Percentiles rank a stretch among this genome's conserved stretches.
phyloP scores from a whole-genome alignment of 2,888 invertebrate genomes.

The Xestobium rufovillosum region DNA sequence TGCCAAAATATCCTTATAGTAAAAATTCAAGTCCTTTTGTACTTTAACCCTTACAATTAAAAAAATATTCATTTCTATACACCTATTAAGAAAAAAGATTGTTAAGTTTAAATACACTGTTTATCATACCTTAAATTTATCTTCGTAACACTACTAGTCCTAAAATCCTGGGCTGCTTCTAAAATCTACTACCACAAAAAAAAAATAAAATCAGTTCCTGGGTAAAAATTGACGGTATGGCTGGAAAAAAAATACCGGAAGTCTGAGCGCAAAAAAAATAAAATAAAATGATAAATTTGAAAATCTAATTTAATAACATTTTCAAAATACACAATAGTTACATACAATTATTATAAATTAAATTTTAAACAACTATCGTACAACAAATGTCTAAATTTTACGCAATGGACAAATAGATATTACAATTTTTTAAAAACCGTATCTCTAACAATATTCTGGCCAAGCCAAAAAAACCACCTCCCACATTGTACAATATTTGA shows the following conservation, averaged over 20 bases:
- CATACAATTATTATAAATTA: conserved; percentile 31
- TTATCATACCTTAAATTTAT: too few relatives aligned
- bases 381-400: conserved; percentile 35
- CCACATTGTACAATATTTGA: conserved; percentile 11
- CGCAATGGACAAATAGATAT: conserved; percentile 37
- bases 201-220: too few relatives aligned
- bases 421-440: conserved; percentile 23
- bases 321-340: conserved; percentile 35
- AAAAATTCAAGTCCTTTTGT: conserved; percentile 22
- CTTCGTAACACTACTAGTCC: too few relatives aligned
- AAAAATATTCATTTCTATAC: too few relatives aligned
- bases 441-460: conserved; percentile 18
- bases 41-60: too few relatives aligned
- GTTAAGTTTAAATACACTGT: too few relatives aligned
- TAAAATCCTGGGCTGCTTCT: too few relatives aligned
- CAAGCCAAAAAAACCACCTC: conserved; percentile 28
- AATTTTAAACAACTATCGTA: conserved; percentile 36
- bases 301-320: conserved; percentile 32
- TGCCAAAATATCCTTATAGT: conserved; percentile 29
- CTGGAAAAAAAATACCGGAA: conserved; percentile 13
- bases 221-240: not conserved
- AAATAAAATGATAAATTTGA: conserved; percentile 28
- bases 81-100: too few relatives aligned
- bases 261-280: conserved; percentile 19
- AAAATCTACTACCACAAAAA: too few relatives aligned